These are phyloP conservation scores for Rhabditoides inermis DNA, from an alignment of 2,888 invertebrate genomes.

Conservation along the genomic window DNA sequence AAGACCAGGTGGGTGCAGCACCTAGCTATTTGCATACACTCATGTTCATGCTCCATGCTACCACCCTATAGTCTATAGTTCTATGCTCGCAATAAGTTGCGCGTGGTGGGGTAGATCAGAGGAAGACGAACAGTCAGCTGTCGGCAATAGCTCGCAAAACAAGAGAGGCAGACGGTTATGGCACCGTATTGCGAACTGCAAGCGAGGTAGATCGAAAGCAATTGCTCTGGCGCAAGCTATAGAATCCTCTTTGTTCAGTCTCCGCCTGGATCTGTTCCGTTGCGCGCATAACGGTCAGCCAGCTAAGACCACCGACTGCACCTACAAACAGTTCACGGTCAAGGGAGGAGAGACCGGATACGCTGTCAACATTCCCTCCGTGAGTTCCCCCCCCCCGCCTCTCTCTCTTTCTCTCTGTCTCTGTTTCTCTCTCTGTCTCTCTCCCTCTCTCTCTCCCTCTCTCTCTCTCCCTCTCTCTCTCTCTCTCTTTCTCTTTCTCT, in stretches of 20 bases:
- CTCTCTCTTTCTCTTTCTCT: background rate
- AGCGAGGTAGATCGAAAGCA: too few species aligned
- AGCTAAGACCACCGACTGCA: constrained; percentile 23
- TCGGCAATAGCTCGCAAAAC: too few species aligned
- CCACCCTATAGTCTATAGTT: too few species aligned
- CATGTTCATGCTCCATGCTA: background rate
- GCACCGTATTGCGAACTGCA: too few species aligned
- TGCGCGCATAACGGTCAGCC: constrained; percentile 22
- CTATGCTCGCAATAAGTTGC: too few species aligned
- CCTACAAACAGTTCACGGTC: constrained; percentile 23
- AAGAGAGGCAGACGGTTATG: too few species aligned
- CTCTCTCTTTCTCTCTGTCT: constrained; percentile 7
- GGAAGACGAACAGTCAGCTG: too few species aligned
- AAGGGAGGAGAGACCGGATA: constrained; percentile 18
- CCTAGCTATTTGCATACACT: background rate
- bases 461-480: background rate
- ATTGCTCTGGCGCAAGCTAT: too few species aligned
- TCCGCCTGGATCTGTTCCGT: constrained; percentile 26
- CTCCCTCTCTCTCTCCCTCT: background rate
- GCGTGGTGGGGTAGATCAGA: too few species aligned
- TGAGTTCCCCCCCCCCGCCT: background rate
- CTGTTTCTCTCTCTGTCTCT: background rate
- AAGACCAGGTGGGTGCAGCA: constrained; percentile 12
- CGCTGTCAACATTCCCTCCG: constrained; percentile 23
- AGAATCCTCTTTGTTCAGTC: constrained; percentile 15